Base-by-base conservation (phyloP, 2,888 invertebrate species). In the Polydrusus tereticollis region DNA sequence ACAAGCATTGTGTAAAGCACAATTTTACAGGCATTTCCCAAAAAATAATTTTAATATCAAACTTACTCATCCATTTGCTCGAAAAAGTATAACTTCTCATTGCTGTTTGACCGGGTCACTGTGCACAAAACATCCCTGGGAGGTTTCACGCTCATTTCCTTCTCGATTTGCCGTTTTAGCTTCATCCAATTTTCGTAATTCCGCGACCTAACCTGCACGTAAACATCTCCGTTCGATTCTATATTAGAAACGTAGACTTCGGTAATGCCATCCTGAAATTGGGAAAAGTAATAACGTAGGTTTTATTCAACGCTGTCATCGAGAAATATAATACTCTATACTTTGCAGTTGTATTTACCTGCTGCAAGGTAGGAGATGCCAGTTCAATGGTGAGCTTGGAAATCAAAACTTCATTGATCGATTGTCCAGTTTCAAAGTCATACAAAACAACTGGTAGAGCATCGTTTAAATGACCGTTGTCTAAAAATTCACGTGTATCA, bases 1-100 rank as follows among this genome's bases (percentile, higher is more conserved):
- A n/a, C n/a, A n/a, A n/a, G n/a, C n/a, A n/a, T n/a, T n/a, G n/a
- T n/a, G n/a, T n/a, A n/a, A n/a, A n/a, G n/a, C n/a, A n/a, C 29
- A 29, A 29, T 29, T 5, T 5, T 29, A 5, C 29, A 5, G 4
- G 29, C 7, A 29, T 5, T 7, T 29, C 5, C 5, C 29, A 7
- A 36, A 36, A 36, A n/a, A 4, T 36, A 36, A n/a, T 12, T 2
- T 12, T 36, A n/a, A 36, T 10, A 2, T 10, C 12, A 2, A 23
- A n/a, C 89, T 85, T 82, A 81, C 1, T 73, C 72, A 45, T 74
- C 77, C 1, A 45, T 69, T 43, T 86, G 86, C 73, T 85, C 85
- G 0, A 86, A 86, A 29, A 90, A 85, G 76, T 88, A 90, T 18
- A 88, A 74, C 57, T 78, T 78, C 12, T 83, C 83, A n/a, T 82